These are phyloP conservation scores for Ciconia maguari DNA, from an alignment of 2,113 vertebrate genomes.

Conservation along the genomic window DNA sequence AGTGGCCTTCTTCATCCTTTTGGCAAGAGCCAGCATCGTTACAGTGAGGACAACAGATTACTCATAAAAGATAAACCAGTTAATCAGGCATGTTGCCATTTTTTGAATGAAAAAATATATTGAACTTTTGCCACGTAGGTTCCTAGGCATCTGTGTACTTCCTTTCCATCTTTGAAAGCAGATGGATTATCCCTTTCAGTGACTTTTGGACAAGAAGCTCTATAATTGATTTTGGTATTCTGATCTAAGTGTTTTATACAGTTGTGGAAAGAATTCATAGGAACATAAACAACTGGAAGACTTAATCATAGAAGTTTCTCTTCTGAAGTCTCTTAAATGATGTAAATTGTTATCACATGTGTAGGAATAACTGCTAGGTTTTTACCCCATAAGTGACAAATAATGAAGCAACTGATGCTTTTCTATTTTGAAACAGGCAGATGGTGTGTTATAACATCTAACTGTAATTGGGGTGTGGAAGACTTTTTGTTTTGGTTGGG, in stretches of 20 bases:
- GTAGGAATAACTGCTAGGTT: background rate
- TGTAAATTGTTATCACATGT: background rate
- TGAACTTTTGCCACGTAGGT: background rate
- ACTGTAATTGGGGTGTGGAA: background rate
- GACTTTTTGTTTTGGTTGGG: background rate
- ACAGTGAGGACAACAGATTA: background rate
- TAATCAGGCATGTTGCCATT: background rate
- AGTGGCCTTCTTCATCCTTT: background rate
- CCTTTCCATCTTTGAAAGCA: background rate
- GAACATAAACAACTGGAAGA: background rate
- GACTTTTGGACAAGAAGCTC: background rate
- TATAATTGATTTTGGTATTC: background rate
- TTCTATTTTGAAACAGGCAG: conserved; percentile 15
- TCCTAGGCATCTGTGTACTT: background rate
- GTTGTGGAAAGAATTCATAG: background rate
- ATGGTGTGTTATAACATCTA: conserved; percentile 11
- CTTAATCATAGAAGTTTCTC: background rate
- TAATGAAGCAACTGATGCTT: background rate
- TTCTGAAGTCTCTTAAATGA: background rate
- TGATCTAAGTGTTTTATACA: background rate
- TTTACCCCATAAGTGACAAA: conserved; percentile 16
- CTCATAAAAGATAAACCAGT: background rate
- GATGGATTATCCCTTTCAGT: background rate
- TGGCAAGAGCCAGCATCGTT: background rate
- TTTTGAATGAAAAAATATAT: background rate